Conservation (phyloP, 2,113 vertebrate species). For the Corvus moneduloides region DNA sequence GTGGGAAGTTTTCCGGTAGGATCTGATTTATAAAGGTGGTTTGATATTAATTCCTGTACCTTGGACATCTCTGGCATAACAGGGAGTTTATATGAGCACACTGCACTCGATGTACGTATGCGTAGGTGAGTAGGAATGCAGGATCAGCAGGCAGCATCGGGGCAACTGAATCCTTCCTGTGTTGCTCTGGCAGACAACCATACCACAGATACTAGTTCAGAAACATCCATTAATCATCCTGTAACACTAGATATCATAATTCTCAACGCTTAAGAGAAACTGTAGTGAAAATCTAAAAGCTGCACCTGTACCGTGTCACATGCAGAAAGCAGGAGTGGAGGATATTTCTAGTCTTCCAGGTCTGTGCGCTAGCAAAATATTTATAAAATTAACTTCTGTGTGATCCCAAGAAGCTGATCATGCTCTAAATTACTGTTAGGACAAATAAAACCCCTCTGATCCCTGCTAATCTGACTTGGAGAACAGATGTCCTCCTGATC, state of each 20-base stretch:
- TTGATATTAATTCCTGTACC: neutral
- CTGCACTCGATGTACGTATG: neutral
- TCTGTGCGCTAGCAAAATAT: neutral
- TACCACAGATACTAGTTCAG: neutral
- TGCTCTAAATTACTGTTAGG: slow-evolving; percentile 47
- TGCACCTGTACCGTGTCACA: neutral
- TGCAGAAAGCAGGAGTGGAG: neutral
- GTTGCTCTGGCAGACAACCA: neutral
- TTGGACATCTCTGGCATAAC: neutral
- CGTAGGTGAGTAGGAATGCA: neutral
- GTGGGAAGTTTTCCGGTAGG: neutral
- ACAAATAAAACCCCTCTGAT: slow-evolving; percentile 48
- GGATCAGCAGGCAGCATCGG: neutral
- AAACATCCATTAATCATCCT: neutral
- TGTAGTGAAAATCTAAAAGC: neutral
- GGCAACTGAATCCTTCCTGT: neutral
- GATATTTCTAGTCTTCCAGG: neutral
- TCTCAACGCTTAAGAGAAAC: neutral
- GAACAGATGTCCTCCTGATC: slow-evolving; percentile 52
- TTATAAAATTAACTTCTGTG: slow-evolving; percentile 29
- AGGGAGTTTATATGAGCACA: neutral
- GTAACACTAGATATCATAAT: neutral
- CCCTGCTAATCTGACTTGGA: slow-evolving; percentile 58
- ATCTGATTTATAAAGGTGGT: neutral
- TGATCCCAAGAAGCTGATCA: slow-evolving; percentile 50